Conservation (phyloP, 1,140 invertebrate species). For the Meloidogyne floridensis region DNA sequence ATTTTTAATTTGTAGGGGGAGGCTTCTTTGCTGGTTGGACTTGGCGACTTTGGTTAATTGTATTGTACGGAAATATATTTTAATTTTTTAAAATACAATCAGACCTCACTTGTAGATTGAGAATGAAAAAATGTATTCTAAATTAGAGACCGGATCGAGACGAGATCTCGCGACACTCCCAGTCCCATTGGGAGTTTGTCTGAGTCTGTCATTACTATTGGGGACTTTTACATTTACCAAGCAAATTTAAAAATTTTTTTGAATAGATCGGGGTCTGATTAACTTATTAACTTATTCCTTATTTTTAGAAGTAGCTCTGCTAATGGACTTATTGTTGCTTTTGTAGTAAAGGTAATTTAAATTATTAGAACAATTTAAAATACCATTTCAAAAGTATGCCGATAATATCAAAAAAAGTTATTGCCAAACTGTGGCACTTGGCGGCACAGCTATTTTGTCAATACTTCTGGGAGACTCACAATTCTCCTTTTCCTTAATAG, state of each 20-base stretch:
- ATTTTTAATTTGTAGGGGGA: slow-evolving; percentile 29
- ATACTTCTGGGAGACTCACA: slow-evolving; percentile 42
- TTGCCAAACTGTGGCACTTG: slow-evolving; percentile 47
- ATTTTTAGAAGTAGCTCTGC: background rate
- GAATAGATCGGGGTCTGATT: background rate
- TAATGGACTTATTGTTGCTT: slow-evolving; percentile 14
- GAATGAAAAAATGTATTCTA: too few species aligned
- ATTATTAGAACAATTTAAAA: too few species aligned
- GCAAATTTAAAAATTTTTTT: background rate
- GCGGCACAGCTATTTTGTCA: slow-evolving; percentile 43
- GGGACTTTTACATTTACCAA: too few species aligned
- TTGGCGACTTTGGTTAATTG: slow-evolving; percentile 78
- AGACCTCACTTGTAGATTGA: too few species aligned
- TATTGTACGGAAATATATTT: slow-evolving; percentile 78
- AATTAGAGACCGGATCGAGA: too few species aligned
- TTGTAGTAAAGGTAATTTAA: background rate
- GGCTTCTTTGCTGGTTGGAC: slow-evolving; percentile 74
- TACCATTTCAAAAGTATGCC: slow-evolving; percentile 72
- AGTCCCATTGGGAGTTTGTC: too few species aligned
- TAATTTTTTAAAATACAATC: too few species aligned
- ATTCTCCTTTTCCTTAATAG: slow-evolving; percentile 30
- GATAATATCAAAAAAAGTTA: slow-evolving; percentile 77
- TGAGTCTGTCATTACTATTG: too few species aligned
- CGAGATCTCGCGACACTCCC: too few species aligned
- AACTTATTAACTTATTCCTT: too few species aligned